phyloP scores from a whole-genome alignment of 2,888 invertebrate species.

The Augochlorella aurata region DNA sequence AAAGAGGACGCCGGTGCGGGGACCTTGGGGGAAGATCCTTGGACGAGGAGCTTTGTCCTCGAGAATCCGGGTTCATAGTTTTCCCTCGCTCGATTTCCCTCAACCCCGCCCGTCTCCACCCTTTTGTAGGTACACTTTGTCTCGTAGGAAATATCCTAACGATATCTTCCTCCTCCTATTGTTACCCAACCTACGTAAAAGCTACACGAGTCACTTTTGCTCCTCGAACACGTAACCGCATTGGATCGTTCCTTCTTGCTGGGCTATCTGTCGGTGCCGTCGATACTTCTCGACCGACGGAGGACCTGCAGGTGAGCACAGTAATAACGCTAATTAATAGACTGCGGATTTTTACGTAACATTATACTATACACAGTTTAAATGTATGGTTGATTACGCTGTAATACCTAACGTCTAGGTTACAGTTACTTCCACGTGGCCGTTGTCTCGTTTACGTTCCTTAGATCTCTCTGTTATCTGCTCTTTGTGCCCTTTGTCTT shows the following conservation, averaged over 20 bases:
- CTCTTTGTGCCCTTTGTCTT: no score
- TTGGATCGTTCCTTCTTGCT: not conserved
- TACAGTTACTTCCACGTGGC: no score
- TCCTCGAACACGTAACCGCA: constrained; percentile 34
- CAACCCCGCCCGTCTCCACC: constrained; percentile 22
- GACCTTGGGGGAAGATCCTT: constrained; percentile 43
- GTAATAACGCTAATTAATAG: not conserved
- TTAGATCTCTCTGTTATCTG: no score
- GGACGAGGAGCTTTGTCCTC: constrained; percentile 72
- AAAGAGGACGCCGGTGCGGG: constrained; percentile 42
- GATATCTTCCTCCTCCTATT: constrained; percentile 59
- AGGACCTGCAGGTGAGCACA: not conserved
- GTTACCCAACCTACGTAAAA: constrained; percentile 37
- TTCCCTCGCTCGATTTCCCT: constrained; percentile 71
- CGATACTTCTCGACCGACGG: not conserved
- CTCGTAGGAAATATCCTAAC: constrained; percentile 69
- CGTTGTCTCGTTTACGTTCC: no score
- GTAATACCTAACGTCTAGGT: no score
- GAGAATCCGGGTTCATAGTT: constrained; percentile 70
- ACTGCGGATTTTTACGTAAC: not conserved
- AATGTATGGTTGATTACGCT: no score
- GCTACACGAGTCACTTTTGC: constrained; percentile 57
- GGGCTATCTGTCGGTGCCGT: constrained; percentile 30
- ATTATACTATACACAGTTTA: no score
- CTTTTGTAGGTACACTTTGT: constrained; percentile 66